Evolutionary conservation across 2,888 invertebrate species (phyloP), one percentile per base, ranked within the genome.

Genomic region (Calliphora vomitoria): DNA sequence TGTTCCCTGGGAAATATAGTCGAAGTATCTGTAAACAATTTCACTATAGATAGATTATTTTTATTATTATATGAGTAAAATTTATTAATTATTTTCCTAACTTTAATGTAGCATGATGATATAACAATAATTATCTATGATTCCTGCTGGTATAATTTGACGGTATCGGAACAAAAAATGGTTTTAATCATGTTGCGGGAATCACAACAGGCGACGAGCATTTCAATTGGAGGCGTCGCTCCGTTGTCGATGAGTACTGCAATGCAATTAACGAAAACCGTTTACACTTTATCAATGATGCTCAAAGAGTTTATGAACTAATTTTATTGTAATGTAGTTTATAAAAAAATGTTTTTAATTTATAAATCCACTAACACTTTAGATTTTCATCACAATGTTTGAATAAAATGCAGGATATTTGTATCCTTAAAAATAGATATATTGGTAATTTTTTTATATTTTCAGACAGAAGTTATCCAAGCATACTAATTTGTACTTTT

Each of bases 81-180:
- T 18, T 4, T 18, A 18, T 41, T 64, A 5, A 4, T 60, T n/a
- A 18, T 35, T 55, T 38, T 20, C 18, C 5, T 18, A 0, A 13
- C 13, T 41, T 44, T 47, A n/a, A 64, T 78, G 1, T n/a, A 83
- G 83, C 78, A 83, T 44, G 83, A 83, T 13, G 78, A 83, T 55
- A 13, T 78, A 4, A 64, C 35, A 11, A 5, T 25, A 3, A 69
- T 81, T 8, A 90, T 91, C 10, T 91, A 91, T 0, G 75, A 88
- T n/a, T 90, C 88, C 20, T 25, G 88, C 10, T 92, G 92, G 90
- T 91, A 90, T 41, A 86, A 88, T 41, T 83, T 92, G 55, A 86
- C 91, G 0, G 44, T 72, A 5, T 13, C 38, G 1, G 89, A 90
- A 79, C 90, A 89, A 60, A 90, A 89, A 25, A 68, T 90, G 53